Percentiles rank a stretch among this genome's conserved stretches.
phyloP scores from a whole-genome alignment of 2,888 invertebrate genomes.

The Ectobius pallidus region DNA sequence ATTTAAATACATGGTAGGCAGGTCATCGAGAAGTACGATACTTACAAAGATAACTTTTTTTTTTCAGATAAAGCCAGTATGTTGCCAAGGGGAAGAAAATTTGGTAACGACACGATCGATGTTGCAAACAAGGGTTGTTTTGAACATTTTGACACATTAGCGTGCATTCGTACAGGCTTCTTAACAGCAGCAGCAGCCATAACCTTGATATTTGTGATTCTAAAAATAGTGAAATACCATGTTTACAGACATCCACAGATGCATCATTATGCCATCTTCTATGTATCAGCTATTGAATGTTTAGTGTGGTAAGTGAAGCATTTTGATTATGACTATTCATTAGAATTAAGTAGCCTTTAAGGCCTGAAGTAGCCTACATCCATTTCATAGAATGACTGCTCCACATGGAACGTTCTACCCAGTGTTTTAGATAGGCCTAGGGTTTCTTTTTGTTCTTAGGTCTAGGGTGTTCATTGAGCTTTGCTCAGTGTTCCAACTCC shows the following conservation, averaged over 20 bases:
- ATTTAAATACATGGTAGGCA: too few species aligned
- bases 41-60: not conserved
- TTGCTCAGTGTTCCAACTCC: too few species aligned
- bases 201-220: constrained; percentile 52
- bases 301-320: constrained; percentile 56
- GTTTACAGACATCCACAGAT: constrained; percentile 56
- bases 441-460: too few species aligned
- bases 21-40: too few species aligned
- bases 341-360: too few species aligned
- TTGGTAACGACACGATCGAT: constrained; percentile 54
- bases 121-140: constrained; percentile 57
- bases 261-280: constrained; percentile 60
- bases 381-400: too few species aligned
- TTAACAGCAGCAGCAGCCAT: constrained; percentile 54
- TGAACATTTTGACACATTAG: constrained; percentile 54
- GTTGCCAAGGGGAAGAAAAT: constrained; percentile 49
- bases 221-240: constrained; percentile 57
- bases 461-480: too few species aligned
- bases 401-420: too few species aligned
- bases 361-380: too few species aligned
- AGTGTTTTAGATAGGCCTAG: too few species aligned
- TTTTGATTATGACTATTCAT: too few species aligned
- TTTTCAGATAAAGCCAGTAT: constrained; percentile 31
- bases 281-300: constrained; percentile 57
- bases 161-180: constrained; percentile 56